phyloP scores from a whole-genome alignment of 2,797 vertebrate genomes.

The Heterohyrax brucei region DNA sequence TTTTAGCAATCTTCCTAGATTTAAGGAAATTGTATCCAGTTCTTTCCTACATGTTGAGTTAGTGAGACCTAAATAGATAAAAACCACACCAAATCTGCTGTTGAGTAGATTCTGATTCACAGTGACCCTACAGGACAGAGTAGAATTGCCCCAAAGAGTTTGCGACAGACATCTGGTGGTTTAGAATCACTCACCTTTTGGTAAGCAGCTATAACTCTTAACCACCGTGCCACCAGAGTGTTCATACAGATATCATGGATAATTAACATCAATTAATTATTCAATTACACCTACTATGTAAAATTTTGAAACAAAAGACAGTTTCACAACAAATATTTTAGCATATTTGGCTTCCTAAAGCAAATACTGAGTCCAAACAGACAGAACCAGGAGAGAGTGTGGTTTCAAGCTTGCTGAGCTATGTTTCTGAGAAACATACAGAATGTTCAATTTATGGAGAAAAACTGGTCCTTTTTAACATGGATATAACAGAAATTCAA shows the following conservation, averaged over 20 bases:
- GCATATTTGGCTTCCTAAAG: background rate
- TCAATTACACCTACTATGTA: background rate
- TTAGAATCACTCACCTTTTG: too few relatives aligned
- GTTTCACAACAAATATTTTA: background rate
- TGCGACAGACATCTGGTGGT: too few relatives aligned
- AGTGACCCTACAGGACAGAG: too few relatives aligned
- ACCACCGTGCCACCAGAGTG: too few relatives aligned
- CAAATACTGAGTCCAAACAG: background rate
- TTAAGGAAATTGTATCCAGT: background rate
- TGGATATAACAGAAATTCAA: conserved; percentile 29
- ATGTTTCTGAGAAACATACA: background rate
- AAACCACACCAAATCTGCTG: too few relatives aligned
- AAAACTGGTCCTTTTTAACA: background rate
- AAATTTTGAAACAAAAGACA: background rate
- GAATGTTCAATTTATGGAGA: background rate
- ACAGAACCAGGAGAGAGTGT: background rate
- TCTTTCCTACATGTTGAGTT: background rate
- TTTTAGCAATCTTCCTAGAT: background rate
- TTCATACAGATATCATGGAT: background rate
- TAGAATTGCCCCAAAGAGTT: too few relatives aligned
- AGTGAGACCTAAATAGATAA: background rate
- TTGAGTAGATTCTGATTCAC: too few relatives aligned
- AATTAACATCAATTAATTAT: background rate
- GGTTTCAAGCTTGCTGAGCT: background rate
- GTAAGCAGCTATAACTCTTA: too few relatives aligned